phyloP scores from a whole-genome alignment of 1,140 invertebrate species.

The Drosophila micromelanica region DNA sequence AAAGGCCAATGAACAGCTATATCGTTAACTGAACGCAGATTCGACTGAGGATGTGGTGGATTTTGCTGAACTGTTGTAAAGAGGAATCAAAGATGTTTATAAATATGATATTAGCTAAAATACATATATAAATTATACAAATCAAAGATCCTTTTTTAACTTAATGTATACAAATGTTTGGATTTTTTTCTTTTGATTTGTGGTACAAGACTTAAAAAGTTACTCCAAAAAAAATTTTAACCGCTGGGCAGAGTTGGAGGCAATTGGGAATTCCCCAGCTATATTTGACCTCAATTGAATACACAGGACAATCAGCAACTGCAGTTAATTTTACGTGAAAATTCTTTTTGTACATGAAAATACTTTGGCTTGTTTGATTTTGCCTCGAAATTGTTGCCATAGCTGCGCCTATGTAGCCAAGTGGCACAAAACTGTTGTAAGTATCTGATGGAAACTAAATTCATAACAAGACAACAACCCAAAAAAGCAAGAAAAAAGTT shows the following conservation, averaged over 20 bases:
- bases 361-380: constrained; percentile 57
- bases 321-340: constrained; percentile 42
- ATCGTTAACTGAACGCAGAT: not conserved
- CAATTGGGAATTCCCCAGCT: constrained; percentile 28
- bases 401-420: constrained; percentile 60
- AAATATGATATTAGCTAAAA: no score
- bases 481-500: constrained; percentile 49
- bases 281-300: constrained; percentile 40
- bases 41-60: no score
- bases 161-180: no score
- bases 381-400: constrained; percentile 61
- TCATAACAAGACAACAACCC: constrained; percentile 65
- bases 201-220: not conserved
- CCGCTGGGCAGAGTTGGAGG: not conserved
- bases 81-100: not conserved
- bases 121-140: no score
- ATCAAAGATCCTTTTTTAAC: no score
- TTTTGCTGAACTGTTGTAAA: not conserved
- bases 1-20: constrained; percentile 44
- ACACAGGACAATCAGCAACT: constrained; percentile 38
- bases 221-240: not conserved
- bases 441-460: constrained; percentile 70
- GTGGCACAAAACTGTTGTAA: constrained; percentile 74
- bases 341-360: constrained; percentile 44
- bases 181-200: not conserved